Percentiles rank a stretch among this genome's conserved stretches.
Conservation (phyloP, 2,113 vertebrate genomes). For the Rafetus swinhoei region DNA sequence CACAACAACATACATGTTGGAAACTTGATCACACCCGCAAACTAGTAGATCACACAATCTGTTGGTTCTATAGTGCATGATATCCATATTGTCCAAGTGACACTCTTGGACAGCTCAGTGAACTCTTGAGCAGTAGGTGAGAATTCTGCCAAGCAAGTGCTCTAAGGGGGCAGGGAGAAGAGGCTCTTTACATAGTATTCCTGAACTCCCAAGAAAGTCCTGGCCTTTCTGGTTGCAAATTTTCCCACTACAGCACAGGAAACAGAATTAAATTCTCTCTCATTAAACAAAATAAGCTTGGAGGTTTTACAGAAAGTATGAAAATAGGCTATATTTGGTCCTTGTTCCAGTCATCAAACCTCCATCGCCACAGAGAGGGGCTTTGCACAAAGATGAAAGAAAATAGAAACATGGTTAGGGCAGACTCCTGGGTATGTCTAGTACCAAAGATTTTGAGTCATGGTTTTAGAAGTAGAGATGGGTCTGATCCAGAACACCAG, state of each 20-base stretch:
- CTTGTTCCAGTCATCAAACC: background rate
- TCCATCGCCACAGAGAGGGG: rapidly evolving
- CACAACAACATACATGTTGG: background rate
- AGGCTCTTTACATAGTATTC: background rate
- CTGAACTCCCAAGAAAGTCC: rapidly evolving
- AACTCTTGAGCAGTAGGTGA: background rate
- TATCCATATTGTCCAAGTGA: background rate
- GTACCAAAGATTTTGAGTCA: background rate
- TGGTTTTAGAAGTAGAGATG: background rate
- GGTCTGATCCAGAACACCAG: background rate
- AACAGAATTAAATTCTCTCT: constrained; percentile 30
- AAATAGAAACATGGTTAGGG: rapidly evolving
- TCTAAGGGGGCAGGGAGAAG: background rate
- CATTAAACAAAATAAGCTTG: constrained; percentile 32
- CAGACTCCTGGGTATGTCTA: background rate
- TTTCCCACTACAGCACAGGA: background rate
- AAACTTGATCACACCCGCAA: background rate
- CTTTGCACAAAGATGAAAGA: background rate
- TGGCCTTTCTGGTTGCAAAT: background rate
- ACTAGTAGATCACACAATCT: background rate
- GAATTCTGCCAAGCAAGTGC: rapidly evolving
- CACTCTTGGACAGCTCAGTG: too few species aligned
- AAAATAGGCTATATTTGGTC: background rate
- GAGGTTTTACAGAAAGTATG: constrained; percentile 42
- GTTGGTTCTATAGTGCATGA: background rate